Evolutionary conservation across 2,113 vertebrate species (phyloP), one percentile per base, ranked within the genome.

Genomic region (Panthera tigris): DNA sequence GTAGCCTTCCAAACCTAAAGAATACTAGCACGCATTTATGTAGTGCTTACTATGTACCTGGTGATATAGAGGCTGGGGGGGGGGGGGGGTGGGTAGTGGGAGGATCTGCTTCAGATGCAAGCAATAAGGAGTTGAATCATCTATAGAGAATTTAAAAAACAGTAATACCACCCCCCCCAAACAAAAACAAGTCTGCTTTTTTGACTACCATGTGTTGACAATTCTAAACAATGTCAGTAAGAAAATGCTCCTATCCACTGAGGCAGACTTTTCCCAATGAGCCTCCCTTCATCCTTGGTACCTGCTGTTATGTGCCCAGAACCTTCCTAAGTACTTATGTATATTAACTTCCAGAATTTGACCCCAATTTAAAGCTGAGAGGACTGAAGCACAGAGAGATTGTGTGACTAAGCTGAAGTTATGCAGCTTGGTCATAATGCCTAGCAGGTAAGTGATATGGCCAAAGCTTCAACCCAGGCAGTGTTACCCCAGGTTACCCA

Each of bases 191-290:
- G 29, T 73, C 12, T 78, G 27, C 45, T 90, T 86, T 91, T 85
- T 25, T 85, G 14, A 85, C 11, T 5, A 89, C 45, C 23, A 7
- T 76, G 39, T 50, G 7, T 71, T 96, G 82, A 50, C 36, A 76
- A 16, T 89, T 91, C 25, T 94, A 69, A 90, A 76, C 45, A 96
- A 89, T 16, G 6, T 36, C 41, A 88, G 41, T 81, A 73, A 88
- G 86, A 68, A 84, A 91, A n/a, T 71, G 10, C 5, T 73, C 18
- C 23, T 85, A 14, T 19, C 79, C 7, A 2, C 0, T 29, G 0
- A 39, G 27, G 0, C 39, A 18, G 63, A 31, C 39, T 95, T 86
- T 41, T 55, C 19, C 52, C 11, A 12, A 18, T n/a, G 65, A 84
- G 78, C 41, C 16, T 2, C 16, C 13, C 14, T 85, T 63, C 36